Conservation (phyloP, 2,888 invertebrate species). For the Antitype chi region DNA sequence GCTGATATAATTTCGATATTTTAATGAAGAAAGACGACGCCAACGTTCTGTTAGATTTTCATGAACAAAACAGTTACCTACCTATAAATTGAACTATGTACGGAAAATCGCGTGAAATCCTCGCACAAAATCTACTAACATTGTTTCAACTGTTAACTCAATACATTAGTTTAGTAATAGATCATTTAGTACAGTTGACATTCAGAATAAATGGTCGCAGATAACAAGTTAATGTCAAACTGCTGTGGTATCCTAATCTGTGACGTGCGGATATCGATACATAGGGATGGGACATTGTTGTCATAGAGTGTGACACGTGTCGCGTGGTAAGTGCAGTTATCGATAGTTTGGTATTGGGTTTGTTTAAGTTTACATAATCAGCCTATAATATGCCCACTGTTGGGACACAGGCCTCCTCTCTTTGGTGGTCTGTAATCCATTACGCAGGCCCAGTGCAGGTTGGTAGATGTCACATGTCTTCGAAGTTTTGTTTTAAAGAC, state of each 20-base stretch:
- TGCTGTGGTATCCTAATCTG: constrained; percentile 43
- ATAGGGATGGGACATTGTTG: constrained; percentile 33
- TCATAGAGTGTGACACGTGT: constrained; percentile 6
- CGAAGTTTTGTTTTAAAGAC: too few species aligned
- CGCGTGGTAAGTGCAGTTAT: constrained; percentile 9
- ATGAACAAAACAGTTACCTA: background rate
- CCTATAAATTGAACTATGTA: background rate
- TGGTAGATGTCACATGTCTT: too few species aligned
- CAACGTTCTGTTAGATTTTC: background rate
- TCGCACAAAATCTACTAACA: background rate
- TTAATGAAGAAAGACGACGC: background rate
- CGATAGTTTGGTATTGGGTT: background rate
- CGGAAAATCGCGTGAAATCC: background rate
- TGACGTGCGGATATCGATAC: constrained; percentile 42
- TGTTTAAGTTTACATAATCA: background rate
- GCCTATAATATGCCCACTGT: too few species aligned
- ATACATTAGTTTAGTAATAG: constrained; percentile 41
- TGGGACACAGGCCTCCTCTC: too few species aligned
- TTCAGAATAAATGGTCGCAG: constrained; percentile 53
- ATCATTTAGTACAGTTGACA: constrained; percentile 39
- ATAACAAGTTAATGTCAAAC: constrained; percentile 54
- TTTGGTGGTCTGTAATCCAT: too few species aligned
- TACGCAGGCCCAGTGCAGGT: too few species aligned
- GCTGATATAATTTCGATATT: background rate
- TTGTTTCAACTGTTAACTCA: constrained; percentile 5